phyloP scores from a whole-genome alignment of 2,797 vertebrate species.

The Anniella stebbinsi region DNA sequence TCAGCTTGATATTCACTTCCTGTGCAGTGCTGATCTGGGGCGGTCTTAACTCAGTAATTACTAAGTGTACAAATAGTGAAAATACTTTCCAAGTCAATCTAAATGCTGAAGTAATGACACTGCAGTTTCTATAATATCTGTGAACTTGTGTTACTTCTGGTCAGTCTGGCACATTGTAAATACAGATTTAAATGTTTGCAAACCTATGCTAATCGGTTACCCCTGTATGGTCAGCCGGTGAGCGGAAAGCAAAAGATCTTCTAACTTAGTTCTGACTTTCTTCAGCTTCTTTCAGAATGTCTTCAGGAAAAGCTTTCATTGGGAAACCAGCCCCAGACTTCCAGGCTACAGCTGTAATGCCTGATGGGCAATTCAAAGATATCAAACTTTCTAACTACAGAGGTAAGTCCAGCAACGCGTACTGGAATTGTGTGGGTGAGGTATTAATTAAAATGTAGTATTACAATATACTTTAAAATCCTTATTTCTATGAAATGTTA shows the following conservation, averaged over 20 bases:
- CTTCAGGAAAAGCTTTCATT: constrained; percentile 94
- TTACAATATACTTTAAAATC: background rate
- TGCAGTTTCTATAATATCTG: background rate
- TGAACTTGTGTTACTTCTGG: background rate
- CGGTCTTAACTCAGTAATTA: too few species aligned
- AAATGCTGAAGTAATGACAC: background rate
- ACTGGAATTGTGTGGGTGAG: background rate
- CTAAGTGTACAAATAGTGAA: background rate
- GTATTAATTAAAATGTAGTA: too few species aligned
- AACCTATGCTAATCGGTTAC: background rate
- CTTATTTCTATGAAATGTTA: background rate
- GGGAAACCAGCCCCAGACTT: constrained; percentile 94
- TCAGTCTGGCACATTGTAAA: background rate
- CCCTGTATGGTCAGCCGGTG: background rate
- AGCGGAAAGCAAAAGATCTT: background rate
- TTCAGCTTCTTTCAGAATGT: constrained; percentile 84
- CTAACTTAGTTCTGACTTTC: background rate
- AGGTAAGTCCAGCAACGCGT: constrained; percentile 80
- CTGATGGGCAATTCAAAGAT: constrained; percentile 93
- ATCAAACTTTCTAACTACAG: constrained; percentile 90
- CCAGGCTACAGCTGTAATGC: constrained; percentile 95
- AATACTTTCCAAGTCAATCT: background rate
- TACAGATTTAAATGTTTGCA: background rate
- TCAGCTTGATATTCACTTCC: background rate
- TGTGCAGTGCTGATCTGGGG: background rate